Evolutionary conservation across 1,140 invertebrate species (phyloP).

Genomic region (Fragariocoptes setiger): DNA sequence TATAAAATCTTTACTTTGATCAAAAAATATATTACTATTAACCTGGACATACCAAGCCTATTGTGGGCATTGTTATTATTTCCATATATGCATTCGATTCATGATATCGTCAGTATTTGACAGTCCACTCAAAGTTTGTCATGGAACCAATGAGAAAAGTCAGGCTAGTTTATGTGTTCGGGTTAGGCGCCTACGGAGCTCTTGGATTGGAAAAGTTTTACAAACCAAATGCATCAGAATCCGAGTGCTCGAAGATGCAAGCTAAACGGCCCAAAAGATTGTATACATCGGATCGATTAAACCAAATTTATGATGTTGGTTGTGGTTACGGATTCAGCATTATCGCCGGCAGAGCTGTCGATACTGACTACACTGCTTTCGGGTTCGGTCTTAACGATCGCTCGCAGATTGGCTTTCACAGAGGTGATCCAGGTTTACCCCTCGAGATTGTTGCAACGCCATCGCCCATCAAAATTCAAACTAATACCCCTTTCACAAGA

Average conservation of each 20-base stretch:
- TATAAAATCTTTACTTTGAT: no score
- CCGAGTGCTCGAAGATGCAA: background rate
- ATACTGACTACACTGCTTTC: slow-evolving; percentile 31
- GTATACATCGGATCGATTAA: slow-evolving; percentile 2
- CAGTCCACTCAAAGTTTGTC: no score
- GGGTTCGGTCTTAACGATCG: slow-evolving; percentile 69
- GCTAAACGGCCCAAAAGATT: background rate
- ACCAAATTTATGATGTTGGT: slow-evolving; percentile 31
- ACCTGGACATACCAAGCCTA: no score
- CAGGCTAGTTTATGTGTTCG: background rate
- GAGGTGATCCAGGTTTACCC: slow-evolving; percentile 14
- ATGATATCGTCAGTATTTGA: no score
- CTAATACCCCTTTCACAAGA: slow-evolving; percentile 22
- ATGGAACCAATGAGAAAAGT: no score
- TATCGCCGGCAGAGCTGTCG: slow-evolving; percentile 31
- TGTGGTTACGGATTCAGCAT: slow-evolving; percentile 71
- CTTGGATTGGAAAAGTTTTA: background rate
- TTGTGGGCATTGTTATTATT: no score
- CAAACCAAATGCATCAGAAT: background rate
- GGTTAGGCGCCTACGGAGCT: background rate
- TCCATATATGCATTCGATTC: no score
- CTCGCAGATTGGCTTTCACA: slow-evolving; percentile 43
- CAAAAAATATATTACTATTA: no score
- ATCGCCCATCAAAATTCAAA: slow-evolving; percentile 35
- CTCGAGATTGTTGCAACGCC: slow-evolving; percentile 37